These are phyloP conservation scores for Collichthys lucidus DNA, from an alignment of 2,113 vertebrate species.

Conservation along the genomic window DNA sequence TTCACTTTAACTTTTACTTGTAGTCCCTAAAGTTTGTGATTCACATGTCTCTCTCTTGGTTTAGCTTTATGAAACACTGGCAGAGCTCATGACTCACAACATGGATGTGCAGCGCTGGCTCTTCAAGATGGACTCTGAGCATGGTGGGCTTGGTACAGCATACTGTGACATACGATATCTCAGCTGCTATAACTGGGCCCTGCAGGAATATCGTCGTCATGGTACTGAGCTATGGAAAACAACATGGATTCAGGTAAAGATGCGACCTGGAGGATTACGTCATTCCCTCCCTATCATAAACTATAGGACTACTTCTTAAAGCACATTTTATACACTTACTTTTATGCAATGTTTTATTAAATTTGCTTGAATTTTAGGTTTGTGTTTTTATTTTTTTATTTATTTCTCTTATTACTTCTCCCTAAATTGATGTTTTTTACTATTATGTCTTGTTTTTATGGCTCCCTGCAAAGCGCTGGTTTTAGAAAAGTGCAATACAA, in stretches of 20 bases:
- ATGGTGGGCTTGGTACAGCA: conserved; percentile 85
- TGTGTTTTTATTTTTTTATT: conserved; percentile 35
- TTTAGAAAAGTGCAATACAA: conserved; percentile 47
- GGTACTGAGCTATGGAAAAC: conserved; percentile 77
- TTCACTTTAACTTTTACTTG: background rate
- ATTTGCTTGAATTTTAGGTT: conserved; percentile 45
- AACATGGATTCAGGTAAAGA: conserved; percentile 84
- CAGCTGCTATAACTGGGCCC: conserved; percentile 81
- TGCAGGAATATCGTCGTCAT: conserved; percentile 68
- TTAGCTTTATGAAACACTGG: conserved; percentile 86
- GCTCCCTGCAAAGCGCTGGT: conserved; percentile 29
- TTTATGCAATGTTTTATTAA: conserved; percentile 42
- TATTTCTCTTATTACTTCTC: conserved; percentile 35
- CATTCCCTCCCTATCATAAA: conserved; percentile 12
- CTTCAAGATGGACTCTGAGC: conserved; percentile 87
- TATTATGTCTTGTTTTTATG: conserved; percentile 51
- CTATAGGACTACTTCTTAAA: conserved; percentile 14
- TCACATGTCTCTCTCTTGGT: conserved; percentile 19
- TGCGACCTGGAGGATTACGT: conserved; percentile 3
- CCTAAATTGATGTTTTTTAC: conserved; percentile 55
- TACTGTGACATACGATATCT: conserved; percentile 87
- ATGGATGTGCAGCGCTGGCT: conserved; percentile 88
- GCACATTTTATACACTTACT: conserved; percentile 15
- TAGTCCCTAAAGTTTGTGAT: background rate
- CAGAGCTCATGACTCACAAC: conserved; percentile 84